Percentiles rank a stretch among this genome's conserved stretches.
These are phyloP conservation scores for Tolypeutes matacus DNA, from an alignment of 2,797 vertebrate species.

Conservation along the genomic window DNA sequence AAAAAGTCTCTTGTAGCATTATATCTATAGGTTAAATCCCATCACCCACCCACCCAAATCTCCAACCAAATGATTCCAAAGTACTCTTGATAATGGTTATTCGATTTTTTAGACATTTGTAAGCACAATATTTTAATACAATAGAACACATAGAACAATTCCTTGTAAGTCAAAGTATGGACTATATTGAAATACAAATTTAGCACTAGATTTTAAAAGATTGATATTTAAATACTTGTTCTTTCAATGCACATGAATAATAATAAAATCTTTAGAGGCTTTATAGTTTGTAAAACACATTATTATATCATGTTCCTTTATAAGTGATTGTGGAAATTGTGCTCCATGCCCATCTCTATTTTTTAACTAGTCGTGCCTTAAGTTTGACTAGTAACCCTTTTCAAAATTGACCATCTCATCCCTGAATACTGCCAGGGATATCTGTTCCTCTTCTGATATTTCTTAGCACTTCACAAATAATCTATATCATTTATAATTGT, in stretches of 20 bases:
- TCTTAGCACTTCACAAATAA: constrained; percentile 19
- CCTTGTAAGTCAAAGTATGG: constrained; percentile 13
- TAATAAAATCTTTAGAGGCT: not conserved
- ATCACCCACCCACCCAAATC: not conserved
- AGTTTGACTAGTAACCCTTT: not conserved
- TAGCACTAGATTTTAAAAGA: not conserved
- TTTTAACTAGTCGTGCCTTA: not conserved
- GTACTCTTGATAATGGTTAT: not conserved
- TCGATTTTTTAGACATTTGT: not conserved
- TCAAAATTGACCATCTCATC: not conserved
- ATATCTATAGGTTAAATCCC: not conserved
- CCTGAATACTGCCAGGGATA: not conserved
- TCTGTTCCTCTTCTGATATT: not conserved
- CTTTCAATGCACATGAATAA: not conserved
- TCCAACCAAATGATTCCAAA: not conserved
- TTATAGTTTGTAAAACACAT: constrained; percentile 35
- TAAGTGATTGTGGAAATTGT: not conserved
- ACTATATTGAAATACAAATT: not conserved
- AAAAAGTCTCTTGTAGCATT: not conserved
- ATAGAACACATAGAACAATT: constrained; percentile 6
- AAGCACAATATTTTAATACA: not conserved
- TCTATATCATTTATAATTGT: not conserved
- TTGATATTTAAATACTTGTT: not conserved
- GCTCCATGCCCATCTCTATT: not conserved
- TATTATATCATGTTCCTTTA: not conserved